These are phyloP conservation scores for Potorous gilbertii DNA, from an alignment of 2,797 vertebrate species.

Conservation along the genomic window DNA sequence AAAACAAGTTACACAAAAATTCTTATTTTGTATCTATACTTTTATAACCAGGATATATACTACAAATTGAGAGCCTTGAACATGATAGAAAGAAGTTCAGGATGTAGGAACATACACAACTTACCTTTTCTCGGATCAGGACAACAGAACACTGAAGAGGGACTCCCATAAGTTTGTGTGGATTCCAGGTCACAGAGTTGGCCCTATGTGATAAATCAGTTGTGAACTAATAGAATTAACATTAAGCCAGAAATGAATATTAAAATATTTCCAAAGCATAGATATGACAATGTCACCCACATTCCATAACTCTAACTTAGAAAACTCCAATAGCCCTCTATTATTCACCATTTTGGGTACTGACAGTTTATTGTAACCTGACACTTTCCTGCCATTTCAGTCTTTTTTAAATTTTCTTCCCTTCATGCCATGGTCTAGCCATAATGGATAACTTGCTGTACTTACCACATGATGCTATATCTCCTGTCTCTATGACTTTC, in stretches of 20 bases:
- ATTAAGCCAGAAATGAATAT: neutral
- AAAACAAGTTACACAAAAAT: neutral
- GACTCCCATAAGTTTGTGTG: constrained; percentile 87
- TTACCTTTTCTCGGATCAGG: constrained; percentile 84
- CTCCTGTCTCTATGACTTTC: neutral
- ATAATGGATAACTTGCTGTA: neutral
- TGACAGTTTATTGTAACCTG: neutral
- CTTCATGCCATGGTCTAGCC: neutral
- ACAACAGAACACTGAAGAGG: constrained; percentile 87
- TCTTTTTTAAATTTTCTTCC: neutral
- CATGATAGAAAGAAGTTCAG: neutral
- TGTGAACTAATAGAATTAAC: neutral
- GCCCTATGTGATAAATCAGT: constrained; percentile 73
- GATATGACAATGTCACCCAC: constrained; percentile 11
- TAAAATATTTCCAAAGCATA: neutral
- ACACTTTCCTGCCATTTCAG: neutral
- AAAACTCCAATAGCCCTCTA: neutral
- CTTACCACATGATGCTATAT: neutral
- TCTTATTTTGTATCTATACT: neutral
- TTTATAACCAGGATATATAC: neutral
- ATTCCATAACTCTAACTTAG: neutral
- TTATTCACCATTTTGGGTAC: neutral
- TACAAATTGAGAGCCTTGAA: neutral
- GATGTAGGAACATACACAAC: neutral
- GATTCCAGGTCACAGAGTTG: constrained; percentile 89